Evolutionary conservation across 2,113 vertebrate species (phyloP).

Genomic region (Anas platyrhynchos): DNA sequence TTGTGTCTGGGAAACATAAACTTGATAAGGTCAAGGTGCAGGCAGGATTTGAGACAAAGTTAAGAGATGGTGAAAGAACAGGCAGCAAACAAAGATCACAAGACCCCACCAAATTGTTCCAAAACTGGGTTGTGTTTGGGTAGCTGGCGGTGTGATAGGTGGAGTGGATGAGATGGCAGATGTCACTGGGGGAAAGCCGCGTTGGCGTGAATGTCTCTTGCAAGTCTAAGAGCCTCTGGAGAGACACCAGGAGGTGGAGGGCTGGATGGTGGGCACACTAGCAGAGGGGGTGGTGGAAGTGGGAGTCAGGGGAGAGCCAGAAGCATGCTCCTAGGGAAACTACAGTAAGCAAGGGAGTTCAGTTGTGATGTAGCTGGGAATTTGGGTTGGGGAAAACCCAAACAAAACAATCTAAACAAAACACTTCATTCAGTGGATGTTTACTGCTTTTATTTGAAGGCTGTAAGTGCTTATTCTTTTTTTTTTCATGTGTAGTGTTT

Average conservation of each 20-base stretch:
- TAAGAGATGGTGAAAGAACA: neutral
- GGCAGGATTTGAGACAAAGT: neutral
- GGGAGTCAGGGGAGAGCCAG: neutral
- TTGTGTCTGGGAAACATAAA: neutral
- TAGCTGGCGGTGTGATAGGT: neutral
- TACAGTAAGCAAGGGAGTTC: neutral
- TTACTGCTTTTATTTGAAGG: neutral
- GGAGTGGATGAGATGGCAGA: neutral
- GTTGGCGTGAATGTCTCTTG: neutral
- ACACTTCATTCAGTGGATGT: rapidly evolving
- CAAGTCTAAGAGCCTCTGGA: neutral
- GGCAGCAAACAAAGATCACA: neutral
- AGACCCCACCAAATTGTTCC: neutral
- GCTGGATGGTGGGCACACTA: neutral
- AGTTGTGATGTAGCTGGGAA: neutral
- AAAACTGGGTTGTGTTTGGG: neutral
- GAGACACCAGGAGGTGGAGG: neutral
- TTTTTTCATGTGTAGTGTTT: neutral
- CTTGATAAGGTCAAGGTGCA: neutral
- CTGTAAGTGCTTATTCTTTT: neutral
- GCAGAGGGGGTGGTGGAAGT: neutral
- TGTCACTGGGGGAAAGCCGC: neutral
- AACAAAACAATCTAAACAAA: neutral
- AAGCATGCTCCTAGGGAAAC: neutral
- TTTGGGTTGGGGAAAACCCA: neutral